These are phyloP conservation scores for Cacatua alba DNA, from an alignment of 2,113 vertebrate species.

Conservation along the genomic window DNA sequence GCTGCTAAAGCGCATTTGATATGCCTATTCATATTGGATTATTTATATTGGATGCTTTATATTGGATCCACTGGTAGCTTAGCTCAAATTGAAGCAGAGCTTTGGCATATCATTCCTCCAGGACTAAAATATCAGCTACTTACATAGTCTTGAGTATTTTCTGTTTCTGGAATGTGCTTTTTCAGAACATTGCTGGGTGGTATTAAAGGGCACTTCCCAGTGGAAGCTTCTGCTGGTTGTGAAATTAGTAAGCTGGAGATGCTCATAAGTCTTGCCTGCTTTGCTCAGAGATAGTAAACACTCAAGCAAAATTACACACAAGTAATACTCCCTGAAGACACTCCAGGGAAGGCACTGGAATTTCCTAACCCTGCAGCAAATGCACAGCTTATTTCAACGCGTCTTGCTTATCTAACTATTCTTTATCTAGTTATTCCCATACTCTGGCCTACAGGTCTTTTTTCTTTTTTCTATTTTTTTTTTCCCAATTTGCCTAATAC, in stretches of 20 bases:
- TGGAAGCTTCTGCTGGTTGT: conserved; percentile 18
- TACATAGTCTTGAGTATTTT: background rate
- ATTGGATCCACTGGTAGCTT: conserved; percentile 33
- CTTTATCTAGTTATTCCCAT: background rate
- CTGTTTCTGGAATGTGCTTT: conserved; percentile 9
- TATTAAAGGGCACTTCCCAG: conserved; percentile 43
- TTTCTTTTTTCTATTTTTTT: background rate
- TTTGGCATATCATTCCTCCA: conserved; percentile 49
- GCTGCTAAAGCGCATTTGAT: conserved; percentile 14
- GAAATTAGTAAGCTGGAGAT: conserved; percentile 45
- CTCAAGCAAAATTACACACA: background rate
- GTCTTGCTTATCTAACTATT: background rate
- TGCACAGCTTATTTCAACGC: background rate
- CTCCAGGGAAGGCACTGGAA: background rate
- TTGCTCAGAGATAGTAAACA: conserved; percentile 25
- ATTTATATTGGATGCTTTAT: conserved; percentile 38
- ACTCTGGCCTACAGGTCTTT: background rate
- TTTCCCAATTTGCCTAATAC: background rate
- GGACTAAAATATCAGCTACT: conserved; percentile 32
- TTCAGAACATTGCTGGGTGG: background rate
- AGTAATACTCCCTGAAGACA: background rate
- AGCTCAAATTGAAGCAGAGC: conserved; percentile 8
- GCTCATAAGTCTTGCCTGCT: conserved; percentile 19
- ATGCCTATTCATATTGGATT: conserved; percentile 30
- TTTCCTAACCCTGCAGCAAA: conserved; percentile 10